Conservation (phyloP, 2,113 vertebrate genomes). For the Aix galericulata region DNA sequence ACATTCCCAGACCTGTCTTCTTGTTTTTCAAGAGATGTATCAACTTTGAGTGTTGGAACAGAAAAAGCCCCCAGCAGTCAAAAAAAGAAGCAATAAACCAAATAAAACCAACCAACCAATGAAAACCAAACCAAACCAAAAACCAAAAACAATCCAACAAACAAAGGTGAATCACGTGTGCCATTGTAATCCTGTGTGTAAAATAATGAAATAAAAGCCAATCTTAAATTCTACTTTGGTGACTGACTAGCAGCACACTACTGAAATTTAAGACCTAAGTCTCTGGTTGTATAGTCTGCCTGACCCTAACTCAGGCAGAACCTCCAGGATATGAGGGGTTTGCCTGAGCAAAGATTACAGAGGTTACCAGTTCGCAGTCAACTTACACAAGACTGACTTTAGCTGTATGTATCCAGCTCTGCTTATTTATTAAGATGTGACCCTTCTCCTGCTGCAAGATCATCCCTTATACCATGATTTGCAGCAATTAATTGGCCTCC, state of each 20-base stretch:
- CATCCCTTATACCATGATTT: slow-evolving; percentile 55
- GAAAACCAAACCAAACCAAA: neutral
- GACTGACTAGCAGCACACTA: neutral
- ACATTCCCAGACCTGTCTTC: neutral
- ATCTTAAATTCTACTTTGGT: neutral
- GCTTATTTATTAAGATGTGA: slow-evolving; percentile 55
- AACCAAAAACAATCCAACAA: neutral
- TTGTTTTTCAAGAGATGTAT: neutral
- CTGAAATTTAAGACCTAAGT: neutral
- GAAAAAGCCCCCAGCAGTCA: neutral
- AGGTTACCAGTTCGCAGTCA: neutral
- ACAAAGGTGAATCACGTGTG: rapidly evolving
- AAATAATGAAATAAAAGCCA: neutral
- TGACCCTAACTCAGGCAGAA: neutral
- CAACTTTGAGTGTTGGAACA: neutral
- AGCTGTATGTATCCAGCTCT: neutral
- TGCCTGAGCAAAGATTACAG: neutral
- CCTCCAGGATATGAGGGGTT: neutral
- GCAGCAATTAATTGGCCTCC: slow-evolving; percentile 67
- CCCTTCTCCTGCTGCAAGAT: slow-evolving; percentile 48
- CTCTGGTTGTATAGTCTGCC: too few relatives aligned
- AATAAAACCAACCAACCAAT: neutral
- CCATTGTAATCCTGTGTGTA: neutral
- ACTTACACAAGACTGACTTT: neutral
- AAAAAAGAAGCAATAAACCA: neutral